These are phyloP conservation scores for Oxyteleia sp. DNA, from an alignment of 2,888 invertebrate species.

Conservation along the genomic window DNA sequence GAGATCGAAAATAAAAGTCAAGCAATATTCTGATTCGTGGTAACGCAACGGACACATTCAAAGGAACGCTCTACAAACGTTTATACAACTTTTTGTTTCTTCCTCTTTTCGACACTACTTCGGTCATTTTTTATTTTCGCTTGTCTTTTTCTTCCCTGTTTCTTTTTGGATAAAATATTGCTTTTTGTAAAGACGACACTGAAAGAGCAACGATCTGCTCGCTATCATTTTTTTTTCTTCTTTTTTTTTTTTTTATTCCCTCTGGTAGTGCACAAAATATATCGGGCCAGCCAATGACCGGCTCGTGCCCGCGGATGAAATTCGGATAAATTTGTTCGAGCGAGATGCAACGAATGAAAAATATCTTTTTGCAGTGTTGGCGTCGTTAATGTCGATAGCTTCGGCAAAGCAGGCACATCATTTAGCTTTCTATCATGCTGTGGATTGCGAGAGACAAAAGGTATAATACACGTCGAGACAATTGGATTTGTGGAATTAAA, in stretches of 20 bases:
- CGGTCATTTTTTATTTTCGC: conserved; percentile 9
- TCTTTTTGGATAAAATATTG: conserved; percentile 68
- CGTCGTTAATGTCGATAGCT: conserved; percentile 69
- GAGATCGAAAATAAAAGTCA: too few species aligned
- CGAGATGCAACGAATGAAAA: conserved; percentile 66
- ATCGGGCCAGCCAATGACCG: conserved; percentile 13
- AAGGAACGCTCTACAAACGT: conserved; percentile 17
- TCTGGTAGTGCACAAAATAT: conserved; percentile 70
- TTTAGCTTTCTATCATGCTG: conserved; percentile 72
- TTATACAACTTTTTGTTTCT: conserved; percentile 6
- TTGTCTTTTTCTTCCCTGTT: conserved; percentile 10
- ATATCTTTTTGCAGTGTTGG: conserved; percentile 66
- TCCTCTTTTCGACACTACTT: conserved; percentile 45
- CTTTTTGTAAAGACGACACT: conserved; percentile 65
- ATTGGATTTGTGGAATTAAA: conserved; percentile 53
- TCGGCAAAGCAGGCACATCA: conserved; percentile 74
- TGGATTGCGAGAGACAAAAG: conserved; percentile 69
- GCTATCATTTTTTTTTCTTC: conserved; percentile 58
- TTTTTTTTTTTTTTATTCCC: too few species aligned
- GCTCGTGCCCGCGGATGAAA: conserved; percentile 56
- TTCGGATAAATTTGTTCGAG: conserved; percentile 68
- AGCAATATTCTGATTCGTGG: too few species aligned
- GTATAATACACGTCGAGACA: conserved; percentile 67
- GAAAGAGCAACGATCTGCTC: conserved; percentile 58
- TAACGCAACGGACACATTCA: too few species aligned